Evolutionary conservation across 2,888 invertebrate species (phyloP), one percentile per base, ranked within the genome.

Genomic region (Cremastinae sp.): DNA sequence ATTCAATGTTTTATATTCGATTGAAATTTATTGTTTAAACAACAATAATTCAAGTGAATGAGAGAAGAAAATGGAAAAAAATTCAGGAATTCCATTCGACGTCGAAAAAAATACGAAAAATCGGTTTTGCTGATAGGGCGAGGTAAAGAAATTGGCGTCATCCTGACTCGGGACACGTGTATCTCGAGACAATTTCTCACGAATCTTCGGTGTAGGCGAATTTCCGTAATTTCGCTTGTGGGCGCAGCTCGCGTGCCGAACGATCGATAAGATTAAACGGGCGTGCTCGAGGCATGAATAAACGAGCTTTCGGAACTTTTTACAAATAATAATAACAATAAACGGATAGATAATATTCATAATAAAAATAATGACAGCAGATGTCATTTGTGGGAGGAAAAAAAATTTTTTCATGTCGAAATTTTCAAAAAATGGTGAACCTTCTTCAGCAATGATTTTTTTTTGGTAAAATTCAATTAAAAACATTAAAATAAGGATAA

Each of bases 201-300:
- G 71, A 56, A 47, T 71, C 62, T 56, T 53, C 28, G 38, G 56
- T 47, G 72, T 58, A 70, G 51, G 53, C 64, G 45, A 53, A 47
- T 43, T 22, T 66, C 18, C 53, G 49, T 61, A 56, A 66, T 66
- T 66, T 66, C 9, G 62, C 49, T 68, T 66, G 70, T 68, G 71
- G 68, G 61, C 71, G 71, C 68, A 56, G 56, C 75, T 41, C 51
- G 75, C 61, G 71, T 54, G 72, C 61, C 20, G 45, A 28, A 62
- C 61, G 75, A 75, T 75, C 75, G 68, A 75, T 75, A 75, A 59
- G 66, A 66, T 75, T 75, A 72, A 65, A 72, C 49, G 72, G 36
- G 66, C 49, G 68, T 61, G 61, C 58, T 66, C 20, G 28, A 20
- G 28, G 36, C 22, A 47, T 53, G 68, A 54, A 68, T 59, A 18